Evolutionary conservation across 2,888 invertebrate genomes (phyloP).

Genomic region (Stenichneumon culpator): DNA sequence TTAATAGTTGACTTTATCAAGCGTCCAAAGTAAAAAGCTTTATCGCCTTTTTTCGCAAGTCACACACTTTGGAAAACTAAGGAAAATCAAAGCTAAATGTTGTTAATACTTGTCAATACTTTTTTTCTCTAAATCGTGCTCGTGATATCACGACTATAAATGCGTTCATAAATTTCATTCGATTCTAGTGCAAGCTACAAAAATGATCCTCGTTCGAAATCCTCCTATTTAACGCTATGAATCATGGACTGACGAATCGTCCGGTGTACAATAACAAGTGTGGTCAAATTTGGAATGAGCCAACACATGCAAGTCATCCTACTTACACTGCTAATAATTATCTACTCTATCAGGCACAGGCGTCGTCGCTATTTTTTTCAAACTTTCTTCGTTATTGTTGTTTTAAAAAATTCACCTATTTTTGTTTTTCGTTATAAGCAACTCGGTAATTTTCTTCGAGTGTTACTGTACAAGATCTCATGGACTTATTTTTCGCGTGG

Average conservation of each 20-base stretch:
- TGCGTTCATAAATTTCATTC: background rate
- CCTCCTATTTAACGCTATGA: background rate
- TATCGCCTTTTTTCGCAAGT: too few relatives aligned
- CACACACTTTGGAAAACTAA: too few relatives aligned
- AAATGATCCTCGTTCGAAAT: background rate
- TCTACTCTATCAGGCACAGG: slow-evolving; percentile 2
- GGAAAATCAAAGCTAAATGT: background rate
- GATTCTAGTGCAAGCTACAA: background rate
- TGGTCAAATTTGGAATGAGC: background rate
- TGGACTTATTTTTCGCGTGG: too few relatives aligned
- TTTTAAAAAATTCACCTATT: background rate
- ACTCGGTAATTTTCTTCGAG: background rate
- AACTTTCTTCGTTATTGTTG: background rate
- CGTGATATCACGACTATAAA: background rate
- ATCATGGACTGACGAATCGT: background rate
- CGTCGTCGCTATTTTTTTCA: background rate
- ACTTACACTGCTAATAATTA: background rate
- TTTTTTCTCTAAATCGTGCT: background rate
- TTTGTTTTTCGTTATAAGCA: background rate
- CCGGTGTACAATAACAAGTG: slow-evolving; percentile 29
- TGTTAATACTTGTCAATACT: background rate
- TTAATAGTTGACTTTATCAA: too few relatives aligned
- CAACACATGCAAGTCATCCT: background rate
- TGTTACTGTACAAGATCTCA: background rate
- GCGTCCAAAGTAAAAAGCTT: too few relatives aligned